Evolutionary conservation across 2,888 invertebrate species (phyloP), one percentile per base, ranked within the genome.

Genomic region (Tromatobia lineatoria): DNA sequence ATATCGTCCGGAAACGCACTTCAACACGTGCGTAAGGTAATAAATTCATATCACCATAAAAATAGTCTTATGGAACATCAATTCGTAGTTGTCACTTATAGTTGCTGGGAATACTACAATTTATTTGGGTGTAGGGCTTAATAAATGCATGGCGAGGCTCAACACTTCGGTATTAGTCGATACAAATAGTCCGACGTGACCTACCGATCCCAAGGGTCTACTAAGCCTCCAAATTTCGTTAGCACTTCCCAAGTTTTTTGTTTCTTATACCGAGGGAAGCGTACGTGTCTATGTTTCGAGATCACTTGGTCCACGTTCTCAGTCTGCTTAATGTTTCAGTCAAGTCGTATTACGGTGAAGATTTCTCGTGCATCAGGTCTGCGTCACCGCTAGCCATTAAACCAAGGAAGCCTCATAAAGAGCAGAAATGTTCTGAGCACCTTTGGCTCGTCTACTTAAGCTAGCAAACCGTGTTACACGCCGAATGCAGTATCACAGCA

Each of bases 351-450:
- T 18, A 18, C 29, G 45, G 34, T n/a, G 6, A 52, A 20, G 7
- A 29, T 18, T 45, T 18, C 13, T 42, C 13, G 20, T 18, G 64
- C 59, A 61, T 29, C 34, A n/a, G 18, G 1, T 15, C 15, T 18
- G 7, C 29, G 15, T 61, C 34, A 34, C 34, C 59, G 2, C 57
- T 45, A 45, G 74, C 20, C 70, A 70, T 78, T 78, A 61, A 47
- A 57, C 54, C 66, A 80, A 54, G 59, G 38, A 45, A 54, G 42
- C n/a, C 10, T 61, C 71, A 66, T 80, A 73, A 74, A 80, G 67
- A 73, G 52, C 29, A 50, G 61, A 73, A 79, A 59, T 64, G 70
- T 71, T 61, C 20, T n/a, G 18, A 23, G 54, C 38, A 38, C 64
- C 57, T 15, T 61, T 20, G 18, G 13, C 61, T 61, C 61, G 47